Percentiles rank a stretch among this genome's conserved stretches.
phyloP scores from a whole-genome alignment of 2,888 invertebrate genomes.

The Caprella mutica region DNA sequence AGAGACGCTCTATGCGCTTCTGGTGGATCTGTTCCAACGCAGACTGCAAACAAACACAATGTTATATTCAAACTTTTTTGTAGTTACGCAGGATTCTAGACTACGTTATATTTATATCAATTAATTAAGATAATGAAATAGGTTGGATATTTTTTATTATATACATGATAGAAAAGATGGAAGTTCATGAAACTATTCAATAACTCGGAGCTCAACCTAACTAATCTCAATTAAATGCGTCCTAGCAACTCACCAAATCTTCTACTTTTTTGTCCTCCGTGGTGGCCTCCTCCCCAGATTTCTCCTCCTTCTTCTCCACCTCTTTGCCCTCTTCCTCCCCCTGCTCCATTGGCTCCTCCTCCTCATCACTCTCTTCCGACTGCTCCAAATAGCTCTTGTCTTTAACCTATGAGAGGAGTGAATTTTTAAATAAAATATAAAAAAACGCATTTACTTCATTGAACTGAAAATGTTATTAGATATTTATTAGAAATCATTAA shows the following conservation, averaged over 20 bases:
- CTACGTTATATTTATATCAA: not conserved
- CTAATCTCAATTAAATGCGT: not conserved
- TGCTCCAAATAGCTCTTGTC: too few species aligned
- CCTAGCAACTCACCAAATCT: constrained; percentile 20
- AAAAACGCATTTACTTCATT: too few species aligned
- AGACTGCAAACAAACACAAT: too few species aligned
- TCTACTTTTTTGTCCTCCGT: constrained; percentile 34
- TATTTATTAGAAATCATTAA: too few species aligned
- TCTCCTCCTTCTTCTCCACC: constrained; percentile 11
- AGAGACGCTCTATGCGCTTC: constrained; percentile 71
- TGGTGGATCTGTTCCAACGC: constrained; percentile 66
- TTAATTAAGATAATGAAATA: not conserved
- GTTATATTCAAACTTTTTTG: not conserved
- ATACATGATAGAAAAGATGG: not conserved
- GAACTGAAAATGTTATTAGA: too few species aligned
- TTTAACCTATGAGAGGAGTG: too few species aligned
- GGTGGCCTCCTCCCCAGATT: constrained; percentile 24
- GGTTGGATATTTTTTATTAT: not conserved
- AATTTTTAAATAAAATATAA: too few species aligned
- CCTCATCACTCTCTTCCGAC: not conserved
- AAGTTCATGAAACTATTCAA: not conserved
- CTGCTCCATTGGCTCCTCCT: constrained; percentile 19
- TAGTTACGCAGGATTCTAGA: not conserved
- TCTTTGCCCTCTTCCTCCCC: constrained; percentile 14
- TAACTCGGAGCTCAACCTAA: not conserved